Evolutionary conservation across 2,113 vertebrate genomes (phyloP), one percentile per base, ranked within the genome.

Genomic region (Theristicus caerulescens): DNA sequence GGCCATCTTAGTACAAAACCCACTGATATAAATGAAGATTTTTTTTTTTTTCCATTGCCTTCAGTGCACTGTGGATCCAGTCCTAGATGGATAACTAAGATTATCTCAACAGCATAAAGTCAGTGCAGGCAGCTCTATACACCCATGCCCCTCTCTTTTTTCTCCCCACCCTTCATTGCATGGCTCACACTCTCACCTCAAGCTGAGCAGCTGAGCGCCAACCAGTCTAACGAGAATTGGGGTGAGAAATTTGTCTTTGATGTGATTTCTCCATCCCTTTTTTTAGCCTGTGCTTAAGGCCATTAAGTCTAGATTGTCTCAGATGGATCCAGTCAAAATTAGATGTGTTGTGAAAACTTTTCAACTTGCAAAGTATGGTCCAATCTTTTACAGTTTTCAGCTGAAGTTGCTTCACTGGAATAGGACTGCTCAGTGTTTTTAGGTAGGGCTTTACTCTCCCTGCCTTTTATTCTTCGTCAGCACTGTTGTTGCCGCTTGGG

Each of bases 21-120:
- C 62, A 69, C 31, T 62, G 36, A 86, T 70, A 32, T 66, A 88
- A 95, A 93, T 81, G 12, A 87, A 85, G 55, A 40, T 44, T 54
- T n/a, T 21, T 62, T 72, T 55, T 55, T 86, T 88, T 93, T 77
- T 42, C 66, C 64, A 34, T 82, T 95, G 82, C 52, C 93, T 96
- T 88, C 88, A 93, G 85, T 40, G 44, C 16, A 62, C 52, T 71
- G 44, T 86, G 94, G 82, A 95, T 93, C 72, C 92, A 73, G 66
- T 61, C 86, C 70, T 94, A 93, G 57, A 87, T 4, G 81, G 52
- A 69, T 92, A 95, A 91, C 44, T 82, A 81, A 79, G 84, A 79
- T 95, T 94, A 52, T 80, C 61, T 46, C 91, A 79, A 46, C 77
- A 84, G 40, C 26, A 62, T 40, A 61, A 92, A 95, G 95, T 97